Percentiles rank a stretch among this genome's conserved stretches.
Evolutionary conservation across 2,113 vertebrate species (phyloP).

Genomic region (Hippolais icterina): DNA sequence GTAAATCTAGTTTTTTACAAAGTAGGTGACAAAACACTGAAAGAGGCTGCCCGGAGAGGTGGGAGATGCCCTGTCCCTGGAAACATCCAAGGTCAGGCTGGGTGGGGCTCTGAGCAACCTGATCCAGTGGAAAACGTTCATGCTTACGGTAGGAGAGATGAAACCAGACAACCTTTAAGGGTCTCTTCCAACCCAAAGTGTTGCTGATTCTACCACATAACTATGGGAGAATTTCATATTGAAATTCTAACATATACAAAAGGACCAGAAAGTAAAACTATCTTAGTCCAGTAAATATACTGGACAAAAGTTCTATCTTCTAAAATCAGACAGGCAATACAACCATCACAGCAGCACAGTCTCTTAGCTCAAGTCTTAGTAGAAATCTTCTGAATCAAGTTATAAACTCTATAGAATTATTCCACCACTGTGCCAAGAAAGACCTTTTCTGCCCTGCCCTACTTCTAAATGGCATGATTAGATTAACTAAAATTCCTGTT

Average conservation of each 20-base stretch:
- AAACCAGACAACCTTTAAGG: background rate
- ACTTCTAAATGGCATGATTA: constrained; percentile 35
- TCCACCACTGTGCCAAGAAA: constrained; percentile 31
- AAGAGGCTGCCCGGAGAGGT: background rate
- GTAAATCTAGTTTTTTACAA: background rate
- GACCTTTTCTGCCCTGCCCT: constrained; percentile 21
- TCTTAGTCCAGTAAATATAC: constrained; percentile 3
- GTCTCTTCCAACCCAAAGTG: background rate
- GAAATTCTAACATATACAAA: background rate
- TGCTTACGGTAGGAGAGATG: background rate
- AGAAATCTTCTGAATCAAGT: constrained; percentile 7
- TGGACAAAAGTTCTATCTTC: constrained; percentile 16
- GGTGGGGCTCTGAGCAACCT: background rate
- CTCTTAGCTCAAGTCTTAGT: constrained; percentile 9
- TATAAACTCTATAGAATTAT: constrained; percentile 48
- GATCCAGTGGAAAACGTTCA: too few species aligned
- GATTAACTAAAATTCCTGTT: background rate
- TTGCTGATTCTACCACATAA: background rate
- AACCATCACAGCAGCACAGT: background rate
- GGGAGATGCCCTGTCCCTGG: too few species aligned
- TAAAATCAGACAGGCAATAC: constrained; percentile 56
- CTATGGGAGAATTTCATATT: background rate
- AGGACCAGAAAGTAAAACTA: constrained; percentile 15
- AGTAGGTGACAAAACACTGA: background rate
- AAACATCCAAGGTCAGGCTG: background rate